Evolutionary conservation across 2,113 vertebrate genomes (phyloP), one percentile per base, ranked within the genome.

Genomic region (Nyctibius bracteatus): DNA sequence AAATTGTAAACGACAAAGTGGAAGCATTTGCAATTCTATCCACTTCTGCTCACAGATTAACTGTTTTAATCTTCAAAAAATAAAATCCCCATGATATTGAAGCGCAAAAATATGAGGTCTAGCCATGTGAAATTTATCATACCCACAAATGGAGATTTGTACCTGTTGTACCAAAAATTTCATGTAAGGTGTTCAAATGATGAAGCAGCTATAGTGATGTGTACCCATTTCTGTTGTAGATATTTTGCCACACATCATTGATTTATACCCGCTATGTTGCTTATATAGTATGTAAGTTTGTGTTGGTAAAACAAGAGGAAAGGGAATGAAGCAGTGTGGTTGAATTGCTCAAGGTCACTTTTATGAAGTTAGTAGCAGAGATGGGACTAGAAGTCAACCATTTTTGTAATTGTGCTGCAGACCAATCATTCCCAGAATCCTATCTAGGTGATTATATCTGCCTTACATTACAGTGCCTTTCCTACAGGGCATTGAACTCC

Each of bases 381-480:
- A 13, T 92, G 12, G 22, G 23, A 65, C 58, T 92, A 28, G 52
- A 89, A 86, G 33, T 84, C 47, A 81, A 52, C 24, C 0, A 4
- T 67, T 93, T 93, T 49, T 70, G 27, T 57, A 88, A 78, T 12
- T 78, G 44, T 78, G 22, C 41, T 93, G 7, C 44, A 66, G 39
- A 88, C 43, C 18, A 66, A 5, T 66, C 49, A 63, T 49, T 90
- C 59, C 33, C 47, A 92, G 72, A 68, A 72, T 87, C 30, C 58
- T 80, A 0, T 65, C 37, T 59, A 78, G 30, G 47, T 82, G 59
- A 44, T n/a, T 44, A 61, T 72, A 74, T 81, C 27, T 47, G 57
- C 73, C 80, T 90, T 71, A 59, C 21, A 11, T 83, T 94, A 47
- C 59, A 92, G 23, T 88, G 67, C 55, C 55, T 94, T 97, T 96